Evolutionary conservation across 2,797 vertebrate genomes (phyloP).

Genomic region (Gila robusta): DNA sequence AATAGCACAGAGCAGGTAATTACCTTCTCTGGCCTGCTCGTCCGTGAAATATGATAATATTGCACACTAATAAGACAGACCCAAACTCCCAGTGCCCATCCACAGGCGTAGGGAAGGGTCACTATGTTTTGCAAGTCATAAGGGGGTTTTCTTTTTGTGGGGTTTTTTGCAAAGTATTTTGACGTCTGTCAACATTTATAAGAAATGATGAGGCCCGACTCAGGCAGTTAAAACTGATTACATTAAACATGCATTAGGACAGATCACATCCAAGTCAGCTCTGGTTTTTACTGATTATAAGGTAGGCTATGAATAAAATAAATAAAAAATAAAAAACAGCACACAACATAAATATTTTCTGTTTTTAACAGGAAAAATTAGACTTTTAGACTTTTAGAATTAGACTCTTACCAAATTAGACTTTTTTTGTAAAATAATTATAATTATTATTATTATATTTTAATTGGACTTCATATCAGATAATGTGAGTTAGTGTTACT

Average conservation of each 20-base stretch:
- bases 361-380: background rate
- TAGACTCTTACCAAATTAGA: too few species aligned
- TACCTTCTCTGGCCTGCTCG: slow-evolving; percentile 61
- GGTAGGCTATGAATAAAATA: background rate
- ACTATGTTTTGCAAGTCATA: background rate
- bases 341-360: background rate
- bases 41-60: slow-evolving; percentile 68
- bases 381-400: too few species aligned
- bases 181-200: slow-evolving; percentile 4
- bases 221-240: background rate
- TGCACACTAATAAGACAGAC: slow-evolving; percentile 63
- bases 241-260: background rate
- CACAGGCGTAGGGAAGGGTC: slow-evolving; percentile 1
- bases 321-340: background rate
- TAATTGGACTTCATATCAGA: background rate
- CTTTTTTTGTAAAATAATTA: background rate
- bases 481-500: background rate
- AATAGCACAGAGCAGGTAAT: slow-evolving; percentile 65
- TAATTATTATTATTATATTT: background rate
- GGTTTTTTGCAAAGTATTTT: background rate
- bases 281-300: background rate
- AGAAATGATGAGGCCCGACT: background rate
- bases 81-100: slow-evolving; percentile 46
- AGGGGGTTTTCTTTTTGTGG: background rate
- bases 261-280: background rate